A percentile compares a stretch with the other conserved stretches of the same genome.
Conservation (phyloP, 2,888 invertebrate genomes). For the Lochmaea capreae region DNA sequence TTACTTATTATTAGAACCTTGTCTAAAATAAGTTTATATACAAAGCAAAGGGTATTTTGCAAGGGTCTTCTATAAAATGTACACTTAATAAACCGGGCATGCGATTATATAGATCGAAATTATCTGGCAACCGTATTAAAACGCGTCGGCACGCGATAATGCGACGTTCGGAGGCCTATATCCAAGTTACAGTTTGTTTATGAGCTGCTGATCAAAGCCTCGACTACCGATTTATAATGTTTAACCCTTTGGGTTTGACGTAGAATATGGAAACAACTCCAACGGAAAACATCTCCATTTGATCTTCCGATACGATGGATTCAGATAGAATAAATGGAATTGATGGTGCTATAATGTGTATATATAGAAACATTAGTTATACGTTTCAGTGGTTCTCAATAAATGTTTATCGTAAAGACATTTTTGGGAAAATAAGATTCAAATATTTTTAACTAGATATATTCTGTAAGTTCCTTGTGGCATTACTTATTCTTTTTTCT, state of each 20-base stretch:
- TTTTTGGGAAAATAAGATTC: no score
- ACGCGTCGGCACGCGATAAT: constrained; percentile 31
- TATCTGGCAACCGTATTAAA: constrained; percentile 26
- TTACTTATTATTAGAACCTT: background rate
- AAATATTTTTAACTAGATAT: no score
- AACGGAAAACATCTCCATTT: constrained; percentile 14
- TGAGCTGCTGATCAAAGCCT: constrained; percentile 37
- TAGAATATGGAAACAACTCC: background rate
- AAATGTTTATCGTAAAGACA: background rate
- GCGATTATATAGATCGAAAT: constrained; percentile 25
- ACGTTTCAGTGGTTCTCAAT: background rate
- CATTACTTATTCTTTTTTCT: no score
- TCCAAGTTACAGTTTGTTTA: constrained; percentile 32
- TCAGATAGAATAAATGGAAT: background rate
- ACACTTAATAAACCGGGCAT: constrained; percentile 14
- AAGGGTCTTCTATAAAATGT: constrained; percentile 1
- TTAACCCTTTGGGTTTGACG: constrained; percentile 32
- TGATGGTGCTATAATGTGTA: background rate
- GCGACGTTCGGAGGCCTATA: constrained; percentile 28
- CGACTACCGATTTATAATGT: constrained; percentile 38
- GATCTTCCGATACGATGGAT: constrained; percentile 10
- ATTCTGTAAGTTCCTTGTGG: no score
- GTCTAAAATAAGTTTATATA: background rate
- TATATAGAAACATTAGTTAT: background rate
- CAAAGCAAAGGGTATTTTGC: constrained; percentile 4